A percentile compares a stretch with the other conserved stretches of the same genome.
Conservation (phyloP, 2,797 vertebrate species). For the Cossypha niveicapilla region DNA sequence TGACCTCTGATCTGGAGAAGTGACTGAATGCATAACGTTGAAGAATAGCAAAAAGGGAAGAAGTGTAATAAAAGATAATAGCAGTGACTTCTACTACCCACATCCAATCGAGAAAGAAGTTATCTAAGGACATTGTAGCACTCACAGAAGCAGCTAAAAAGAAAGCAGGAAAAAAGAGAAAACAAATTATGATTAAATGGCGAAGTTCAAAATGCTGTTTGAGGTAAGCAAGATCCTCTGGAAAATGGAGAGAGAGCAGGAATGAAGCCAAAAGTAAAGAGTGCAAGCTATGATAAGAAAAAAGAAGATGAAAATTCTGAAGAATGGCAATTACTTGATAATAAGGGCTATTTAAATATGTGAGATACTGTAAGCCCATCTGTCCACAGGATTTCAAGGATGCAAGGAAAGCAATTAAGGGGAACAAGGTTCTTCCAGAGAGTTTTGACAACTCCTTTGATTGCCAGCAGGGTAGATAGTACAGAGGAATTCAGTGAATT, state of each 20-base stretch:
- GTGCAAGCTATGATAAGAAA: conserved; percentile 33
- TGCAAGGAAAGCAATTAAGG: conserved; percentile 2
- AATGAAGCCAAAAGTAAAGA: conserved; percentile 26
- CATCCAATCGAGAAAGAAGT: neutral
- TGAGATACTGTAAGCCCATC: neutral
- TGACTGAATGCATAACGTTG: conserved; percentile 13
- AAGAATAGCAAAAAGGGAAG: conserved; percentile 21
- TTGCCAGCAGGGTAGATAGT: neutral
- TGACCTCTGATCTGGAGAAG: conserved; percentile 38
- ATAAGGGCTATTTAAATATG: conserved; percentile 21
- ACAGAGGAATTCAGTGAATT: neutral
- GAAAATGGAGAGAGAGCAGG: conserved; percentile 16
- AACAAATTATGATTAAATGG: conserved; percentile 34
- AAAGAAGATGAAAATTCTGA: conserved; percentile 9
- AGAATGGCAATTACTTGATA: conserved; percentile 30
- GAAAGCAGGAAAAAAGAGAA: conserved; percentile 19
- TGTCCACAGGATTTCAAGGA: neutral
- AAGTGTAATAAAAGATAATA: conserved; percentile 42
- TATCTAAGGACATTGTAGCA: conserved; percentile 32
- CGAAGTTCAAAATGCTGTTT: conserved; percentile 1
- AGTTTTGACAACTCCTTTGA: conserved; percentile 14
- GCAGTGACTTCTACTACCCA: conserved; percentile 26
- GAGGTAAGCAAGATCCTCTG: conserved; percentile 27
- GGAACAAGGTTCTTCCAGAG: neutral
- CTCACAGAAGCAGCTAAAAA: neutral